Evolutionary conservation across 2,113 vertebrate species (phyloP).

Genomic region (Pluvialis apricaria): DNA sequence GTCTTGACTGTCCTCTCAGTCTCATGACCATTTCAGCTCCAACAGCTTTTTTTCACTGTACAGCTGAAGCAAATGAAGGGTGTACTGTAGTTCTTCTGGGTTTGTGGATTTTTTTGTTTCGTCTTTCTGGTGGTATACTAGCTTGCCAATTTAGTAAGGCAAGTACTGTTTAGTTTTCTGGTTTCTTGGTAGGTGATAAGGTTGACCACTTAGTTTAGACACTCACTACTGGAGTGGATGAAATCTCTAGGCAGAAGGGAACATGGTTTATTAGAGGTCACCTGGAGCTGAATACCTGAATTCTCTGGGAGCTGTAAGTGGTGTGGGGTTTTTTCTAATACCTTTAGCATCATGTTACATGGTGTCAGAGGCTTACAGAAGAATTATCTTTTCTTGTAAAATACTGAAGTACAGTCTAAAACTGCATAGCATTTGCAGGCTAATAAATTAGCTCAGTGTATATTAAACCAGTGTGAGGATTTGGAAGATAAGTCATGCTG

Average conservation of each 20-base stretch:
- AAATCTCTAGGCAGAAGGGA: neutral
- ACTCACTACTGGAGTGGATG: neutral
- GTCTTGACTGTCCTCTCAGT: neutral
- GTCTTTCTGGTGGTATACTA: neutral
- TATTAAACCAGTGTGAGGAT: neutral
- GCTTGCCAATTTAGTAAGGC: neutral
- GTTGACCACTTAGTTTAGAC: neutral
- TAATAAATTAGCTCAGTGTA: neutral
- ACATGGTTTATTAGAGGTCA: neutral
- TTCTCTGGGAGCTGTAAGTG: neutral
- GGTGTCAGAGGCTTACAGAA: neutral
- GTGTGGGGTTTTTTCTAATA: neutral
- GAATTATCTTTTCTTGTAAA: neutral
- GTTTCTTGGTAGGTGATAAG: neutral
- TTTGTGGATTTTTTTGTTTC: neutral
- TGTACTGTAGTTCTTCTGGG: neutral
- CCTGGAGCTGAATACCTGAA: neutral
- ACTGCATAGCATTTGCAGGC: neutral
- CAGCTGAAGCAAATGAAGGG: neutral
- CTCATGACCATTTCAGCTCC: neutral
- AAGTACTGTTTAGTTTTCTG: neutral
- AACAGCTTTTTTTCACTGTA: neutral
- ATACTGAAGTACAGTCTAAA: neutral
- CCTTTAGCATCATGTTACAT: neutral
- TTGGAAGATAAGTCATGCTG: neutral